A percentile compares a stretch with the other conserved stretches of the same genome.
These are phyloP conservation scores for Hydrochoerus hydrochaeris DNA, from an alignment of 2,113 vertebrate species.

Conservation along the genomic window DNA sequence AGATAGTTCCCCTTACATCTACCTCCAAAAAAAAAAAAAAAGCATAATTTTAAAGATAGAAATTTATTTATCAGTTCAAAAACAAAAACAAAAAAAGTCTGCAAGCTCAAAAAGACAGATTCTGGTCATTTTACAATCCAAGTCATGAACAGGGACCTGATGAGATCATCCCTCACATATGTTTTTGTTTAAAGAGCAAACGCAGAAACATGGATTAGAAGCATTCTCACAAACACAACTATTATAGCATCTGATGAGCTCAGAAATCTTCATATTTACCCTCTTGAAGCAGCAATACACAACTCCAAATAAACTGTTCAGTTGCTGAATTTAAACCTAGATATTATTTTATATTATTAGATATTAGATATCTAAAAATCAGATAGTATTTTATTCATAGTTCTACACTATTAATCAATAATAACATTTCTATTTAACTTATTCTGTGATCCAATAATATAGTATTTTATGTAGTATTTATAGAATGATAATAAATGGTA, in stretches of 20 bases:
- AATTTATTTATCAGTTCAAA: not conserved
- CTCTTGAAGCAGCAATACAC: not conserved
- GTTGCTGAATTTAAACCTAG: not conserved
- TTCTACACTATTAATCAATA: not conserved
- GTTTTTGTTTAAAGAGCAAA: slow-evolving; percentile 31
- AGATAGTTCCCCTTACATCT: not conserved
- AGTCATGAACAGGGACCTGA: not conserved
- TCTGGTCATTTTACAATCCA: not conserved
- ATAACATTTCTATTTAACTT: not conserved
- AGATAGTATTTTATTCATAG: not conserved
- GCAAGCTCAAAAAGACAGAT: not conserved
- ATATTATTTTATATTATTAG: not conserved
- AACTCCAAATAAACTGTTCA: slow-evolving; percentile 7
- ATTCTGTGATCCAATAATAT: not conserved
- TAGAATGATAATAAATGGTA: not conserved
- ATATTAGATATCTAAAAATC: not conserved
- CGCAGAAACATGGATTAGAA: not conserved
- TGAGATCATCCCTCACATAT: not conserved
- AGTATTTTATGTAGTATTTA: not conserved
- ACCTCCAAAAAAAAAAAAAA: not conserved
- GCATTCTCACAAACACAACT: not conserved
- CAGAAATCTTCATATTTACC: not conserved
- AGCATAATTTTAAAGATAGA: not conserved
- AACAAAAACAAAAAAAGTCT: not conserved
- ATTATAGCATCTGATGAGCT: not conserved